Evolutionary conservation across 2,797 vertebrate species (phyloP).

Genomic region (Chloroceryle amazona): DNA sequence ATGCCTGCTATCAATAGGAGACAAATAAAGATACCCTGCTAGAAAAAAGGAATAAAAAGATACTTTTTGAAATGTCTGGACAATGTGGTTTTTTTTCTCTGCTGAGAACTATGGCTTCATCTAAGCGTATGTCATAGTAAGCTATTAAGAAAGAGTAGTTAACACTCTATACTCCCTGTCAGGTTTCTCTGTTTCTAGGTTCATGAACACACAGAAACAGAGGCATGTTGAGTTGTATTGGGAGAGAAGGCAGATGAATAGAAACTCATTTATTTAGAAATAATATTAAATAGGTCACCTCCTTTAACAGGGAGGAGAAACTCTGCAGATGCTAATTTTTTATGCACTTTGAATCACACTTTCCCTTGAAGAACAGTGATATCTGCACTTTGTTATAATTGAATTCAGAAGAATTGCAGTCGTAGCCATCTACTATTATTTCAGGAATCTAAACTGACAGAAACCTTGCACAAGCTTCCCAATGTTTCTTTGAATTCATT

Average conservation of each 20-base stretch:
- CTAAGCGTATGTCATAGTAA: background rate
- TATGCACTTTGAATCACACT: background rate
- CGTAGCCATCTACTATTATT: background rate
- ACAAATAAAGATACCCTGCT: background rate
- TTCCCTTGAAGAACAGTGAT: background rate
- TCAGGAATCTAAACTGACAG: background rate
- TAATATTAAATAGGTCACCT: background rate
- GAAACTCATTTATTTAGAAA: slow-evolving; percentile 21
- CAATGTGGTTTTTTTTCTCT: background rate
- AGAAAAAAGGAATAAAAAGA: fast-evolving
- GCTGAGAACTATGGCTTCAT: background rate
- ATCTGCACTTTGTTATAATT: background rate
- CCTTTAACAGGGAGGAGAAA: background rate
- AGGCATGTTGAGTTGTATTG: background rate
- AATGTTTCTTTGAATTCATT: background rate
- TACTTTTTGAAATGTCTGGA: background rate
- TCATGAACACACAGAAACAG: background rate
- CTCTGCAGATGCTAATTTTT: background rate
- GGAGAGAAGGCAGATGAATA: background rate
- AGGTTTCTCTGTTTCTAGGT: background rate
- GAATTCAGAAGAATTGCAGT: background rate
- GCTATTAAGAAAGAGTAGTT: background rate
- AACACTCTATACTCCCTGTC: background rate
- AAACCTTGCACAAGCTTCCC: background rate
- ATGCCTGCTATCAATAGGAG: background rate